Evolutionary conservation across 2,888 invertebrate genomes (phyloP).

Genomic region (Idaea straminata): DNA sequence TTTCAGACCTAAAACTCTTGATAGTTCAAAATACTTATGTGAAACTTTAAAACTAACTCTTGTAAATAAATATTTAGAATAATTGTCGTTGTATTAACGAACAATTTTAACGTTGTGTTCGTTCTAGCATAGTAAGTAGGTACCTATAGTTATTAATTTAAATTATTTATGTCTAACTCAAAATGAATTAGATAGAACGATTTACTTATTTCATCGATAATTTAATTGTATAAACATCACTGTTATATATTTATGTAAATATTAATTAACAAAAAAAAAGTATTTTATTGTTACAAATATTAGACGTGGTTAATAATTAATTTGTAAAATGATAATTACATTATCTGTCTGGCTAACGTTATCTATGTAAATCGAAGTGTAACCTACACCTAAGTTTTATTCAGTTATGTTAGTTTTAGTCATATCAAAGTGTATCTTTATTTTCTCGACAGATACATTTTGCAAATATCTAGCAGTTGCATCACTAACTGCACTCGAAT

Average conservation of each 20-base stretch:
- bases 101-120: constrained; percentile 15
- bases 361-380: too few relatives aligned
- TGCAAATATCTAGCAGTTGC: too few relatives aligned
- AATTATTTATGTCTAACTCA: neutral
- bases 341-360: too few relatives aligned
- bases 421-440: too few relatives aligned
- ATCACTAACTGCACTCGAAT: too few relatives aligned
- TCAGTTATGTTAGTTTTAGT: too few relatives aligned
- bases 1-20: neutral
- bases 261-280: constrained; percentile 4
- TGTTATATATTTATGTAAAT: constrained; percentile 8
- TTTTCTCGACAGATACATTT: too few relatives aligned
- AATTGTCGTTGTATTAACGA: constrained; percentile 8
- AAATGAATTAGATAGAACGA: neutral
- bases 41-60: neutral
- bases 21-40: neutral
- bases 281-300: neutral
- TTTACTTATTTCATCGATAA: neutral
- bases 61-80: neutral
- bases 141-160: neutral
- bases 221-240: neutral
- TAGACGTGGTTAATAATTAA: neutral
- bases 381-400: too few relatives aligned
- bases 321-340: constrained; percentile 6
- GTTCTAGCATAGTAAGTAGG: constrained; percentile 1